Base-by-base conservation (phyloP, 2,113 vertebrate genomes). In the Tapirus terrestris region DNA sequence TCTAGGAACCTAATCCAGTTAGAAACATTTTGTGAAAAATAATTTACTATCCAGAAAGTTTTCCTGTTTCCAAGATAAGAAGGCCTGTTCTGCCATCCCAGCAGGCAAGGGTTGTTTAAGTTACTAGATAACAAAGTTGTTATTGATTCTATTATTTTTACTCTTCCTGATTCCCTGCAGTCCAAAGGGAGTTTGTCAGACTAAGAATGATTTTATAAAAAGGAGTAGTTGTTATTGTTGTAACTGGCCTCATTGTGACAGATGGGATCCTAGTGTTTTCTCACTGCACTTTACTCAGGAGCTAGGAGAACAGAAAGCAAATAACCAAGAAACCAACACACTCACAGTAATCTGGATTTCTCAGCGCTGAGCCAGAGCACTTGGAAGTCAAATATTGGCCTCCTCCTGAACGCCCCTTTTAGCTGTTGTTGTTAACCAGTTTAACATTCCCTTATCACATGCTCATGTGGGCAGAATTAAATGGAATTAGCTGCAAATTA, bases 401-500 rank as follows among this genome's bases (percentile, higher is more conserved):
- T 98, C 97, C 98, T 98, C 96, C 98, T 91, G 93, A 92, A 0
- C 83, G 89, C 97, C 97, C 94, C 97, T 96, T 97, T 94, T 97
- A 79, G 3, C 76, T 3, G 91, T 77, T 92, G 97, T 98, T 98
- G 98, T 98, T 96, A 98, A 98, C 98, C 97, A 3, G 65, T 93
- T 91, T 98, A 97, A 97, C 98, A 91, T 76, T 93, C 98, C 95
- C 98, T 99, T 99, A 99, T 99, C 98, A 31, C 98, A 97, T 98
- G 99, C 95, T 98, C 99, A 98, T 6, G 87, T 91, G 97, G 97
- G 98, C 98, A 99, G 98, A 99, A 99, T 98, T 97, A 98, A 98
- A 97, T 97, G 98, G 98, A 99, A 98, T 99, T 98, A 99, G 98
- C 98, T 97, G 97, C 98, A 98, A 99, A 99, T 99, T 98, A 98